Evolutionary conservation across 2,113 vertebrate genomes (phyloP).

Genomic region (Pterocles gutturalis): DNA sequence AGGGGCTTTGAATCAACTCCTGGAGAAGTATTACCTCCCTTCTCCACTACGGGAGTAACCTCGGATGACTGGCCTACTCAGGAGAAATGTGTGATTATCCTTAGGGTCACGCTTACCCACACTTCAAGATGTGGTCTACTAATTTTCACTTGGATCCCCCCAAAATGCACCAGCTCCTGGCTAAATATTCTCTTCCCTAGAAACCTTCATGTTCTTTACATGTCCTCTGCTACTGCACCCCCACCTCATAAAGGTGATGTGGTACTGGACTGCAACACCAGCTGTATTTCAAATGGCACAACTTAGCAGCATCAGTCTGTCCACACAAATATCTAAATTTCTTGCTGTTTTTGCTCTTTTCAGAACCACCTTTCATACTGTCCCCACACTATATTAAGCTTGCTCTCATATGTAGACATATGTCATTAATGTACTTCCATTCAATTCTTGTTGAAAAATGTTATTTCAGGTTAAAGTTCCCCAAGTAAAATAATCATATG

Average conservation of each 20-base stretch:
- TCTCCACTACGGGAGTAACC: not conserved
- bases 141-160: not conserved
- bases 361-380: not conserved
- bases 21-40: not conserved
- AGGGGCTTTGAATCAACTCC: not conserved
- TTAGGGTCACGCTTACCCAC: not conserved
- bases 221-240: not conserved
- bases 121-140: not conserved
- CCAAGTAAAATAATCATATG: not conserved
- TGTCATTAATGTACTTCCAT: not conserved
- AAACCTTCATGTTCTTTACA: not conserved
- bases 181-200: not conserved
- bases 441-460: not conserved
- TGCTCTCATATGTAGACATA: not conserved
- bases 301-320: not conserved
- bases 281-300: not conserved
- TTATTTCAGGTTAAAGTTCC: not conserved
- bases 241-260: not conserved
- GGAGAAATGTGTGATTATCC: not conserved
- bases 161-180: not conserved
- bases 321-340: not conserved
- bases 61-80: not conserved
- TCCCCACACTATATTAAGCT: not conserved
- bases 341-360: not conserved
- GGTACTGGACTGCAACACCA: not conserved